Evolutionary conservation across 2,888 invertebrate genomes (phyloP).

Genomic region (Lasioglossum malachurum): DNA sequence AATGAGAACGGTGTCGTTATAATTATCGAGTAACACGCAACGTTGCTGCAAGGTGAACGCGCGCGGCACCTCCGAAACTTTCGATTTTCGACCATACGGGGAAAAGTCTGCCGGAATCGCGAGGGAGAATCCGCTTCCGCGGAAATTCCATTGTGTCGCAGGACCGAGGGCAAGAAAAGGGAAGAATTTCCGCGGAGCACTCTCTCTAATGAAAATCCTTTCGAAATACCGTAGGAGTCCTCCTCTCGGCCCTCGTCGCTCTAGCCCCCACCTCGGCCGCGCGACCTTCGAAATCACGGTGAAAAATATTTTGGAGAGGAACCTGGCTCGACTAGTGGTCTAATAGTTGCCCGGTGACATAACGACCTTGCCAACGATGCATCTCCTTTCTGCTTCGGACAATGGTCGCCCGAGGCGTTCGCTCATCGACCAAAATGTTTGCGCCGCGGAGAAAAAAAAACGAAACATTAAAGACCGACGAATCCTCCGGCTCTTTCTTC

Average conservation of each 20-base stretch:
- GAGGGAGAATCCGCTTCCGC: neutral
- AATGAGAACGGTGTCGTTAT: neutral
- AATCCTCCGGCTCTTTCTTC: neutral
- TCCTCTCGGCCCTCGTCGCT: neutral
- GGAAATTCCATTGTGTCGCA: slow-evolving; percentile 28
- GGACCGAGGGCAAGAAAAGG: slow-evolving; percentile 20
- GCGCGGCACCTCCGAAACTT: neutral
- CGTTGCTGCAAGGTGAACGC: neutral
- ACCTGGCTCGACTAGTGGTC: slow-evolving; percentile 42
- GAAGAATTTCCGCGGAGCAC: slow-evolving; percentile 18
- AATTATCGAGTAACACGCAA: neutral
- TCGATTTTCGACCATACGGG: neutral
- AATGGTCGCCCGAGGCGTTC: slow-evolving; percentile 47
- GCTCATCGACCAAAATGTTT: slow-evolving; percentile 66
- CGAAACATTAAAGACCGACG: neutral
- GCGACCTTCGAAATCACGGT: slow-evolving; percentile 1
- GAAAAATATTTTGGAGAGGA: slow-evolving; percentile 38
- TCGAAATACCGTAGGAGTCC: slow-evolving; percentile 32
- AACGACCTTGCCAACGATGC: slow-evolving; percentile 68
- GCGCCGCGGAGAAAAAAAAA: neutral
- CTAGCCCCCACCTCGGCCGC: neutral
- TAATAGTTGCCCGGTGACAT: slow-evolving; percentile 59
- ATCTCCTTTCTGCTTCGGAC: slow-evolving; percentile 58
- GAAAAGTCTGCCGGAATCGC: neutral
- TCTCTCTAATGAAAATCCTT: slow-evolving; percentile 32